Conservation (phyloP, 2,888 invertebrate species). For the Orthosia gracilis region DNA sequence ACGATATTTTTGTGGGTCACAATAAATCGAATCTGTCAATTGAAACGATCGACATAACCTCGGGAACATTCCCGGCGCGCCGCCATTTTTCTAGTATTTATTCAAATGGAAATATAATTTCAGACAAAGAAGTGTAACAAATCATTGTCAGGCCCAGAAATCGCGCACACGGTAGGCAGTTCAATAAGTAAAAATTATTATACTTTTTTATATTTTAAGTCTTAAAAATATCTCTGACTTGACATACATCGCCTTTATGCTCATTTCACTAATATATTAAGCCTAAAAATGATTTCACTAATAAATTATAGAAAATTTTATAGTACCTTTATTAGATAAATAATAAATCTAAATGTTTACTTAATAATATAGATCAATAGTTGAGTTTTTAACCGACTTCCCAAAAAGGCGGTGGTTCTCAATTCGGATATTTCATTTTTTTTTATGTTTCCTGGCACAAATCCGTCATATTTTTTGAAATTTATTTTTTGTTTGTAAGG, state of each 20-base stretch:
- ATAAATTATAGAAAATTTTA: no score
- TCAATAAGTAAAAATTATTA: background rate
- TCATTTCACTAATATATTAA: no score
- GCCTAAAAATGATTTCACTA: no score
- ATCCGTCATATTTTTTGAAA: no score
- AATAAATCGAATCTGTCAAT: conserved; percentile 50
- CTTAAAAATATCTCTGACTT: background rate
- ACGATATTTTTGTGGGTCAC: conserved; percentile 25
- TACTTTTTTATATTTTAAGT: background rate
- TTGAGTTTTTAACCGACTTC: no score
- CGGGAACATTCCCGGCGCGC: background rate
- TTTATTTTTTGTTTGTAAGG: no score
- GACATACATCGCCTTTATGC: background rate
- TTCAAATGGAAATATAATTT: conserved; percentile 42
- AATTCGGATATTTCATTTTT: no score
- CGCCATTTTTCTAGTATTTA: conserved; percentile 33
- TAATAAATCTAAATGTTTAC: no score
- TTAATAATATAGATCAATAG: no score
- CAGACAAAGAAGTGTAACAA: conserved; percentile 27
- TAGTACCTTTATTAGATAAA: no score
- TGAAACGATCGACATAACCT: conserved; percentile 28
- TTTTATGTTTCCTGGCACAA: no score
- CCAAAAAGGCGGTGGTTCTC: no score
- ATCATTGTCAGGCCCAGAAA: conserved; percentile 35
- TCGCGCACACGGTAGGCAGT: background rate